Evolutionary conservation across 2,888 invertebrate species (phyloP).

Genomic region (Cephus runcator): DNA sequence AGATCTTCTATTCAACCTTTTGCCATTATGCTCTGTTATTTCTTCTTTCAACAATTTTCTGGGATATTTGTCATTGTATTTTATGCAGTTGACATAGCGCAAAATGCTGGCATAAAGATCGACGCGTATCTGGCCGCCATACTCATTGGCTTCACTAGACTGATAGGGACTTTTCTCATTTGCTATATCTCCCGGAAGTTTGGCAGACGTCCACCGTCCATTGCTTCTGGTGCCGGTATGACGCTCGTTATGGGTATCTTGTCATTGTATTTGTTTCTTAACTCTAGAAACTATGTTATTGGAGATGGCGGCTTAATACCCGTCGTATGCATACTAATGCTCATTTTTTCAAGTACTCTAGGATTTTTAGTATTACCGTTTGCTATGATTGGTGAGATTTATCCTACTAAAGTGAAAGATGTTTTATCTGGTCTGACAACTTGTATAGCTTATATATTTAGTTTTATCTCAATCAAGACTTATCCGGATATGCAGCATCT

Average conservation of each 20-base stretch:
- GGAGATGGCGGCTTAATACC: conserved; percentile 59
- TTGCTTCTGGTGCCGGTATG: conserved; percentile 71
- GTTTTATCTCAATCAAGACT: conserved; percentile 68
- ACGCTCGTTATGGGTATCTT: conserved; percentile 68
- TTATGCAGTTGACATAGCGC: conserved; percentile 69
- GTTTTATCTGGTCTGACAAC: conserved; percentile 67
- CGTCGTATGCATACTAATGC: conserved; percentile 63
- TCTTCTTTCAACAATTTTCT: conserved; percentile 71
- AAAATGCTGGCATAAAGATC: conserved; percentile 65
- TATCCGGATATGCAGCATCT: conserved; percentile 64
- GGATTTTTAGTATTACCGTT: conserved; percentile 71
- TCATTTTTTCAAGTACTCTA: conserved; percentile 68
- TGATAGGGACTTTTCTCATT: conserved; percentile 64
- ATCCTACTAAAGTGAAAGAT: conserved; percentile 68
- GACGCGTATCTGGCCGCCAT: conserved; percentile 68
- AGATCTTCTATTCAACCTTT: conserved; percentile 41
- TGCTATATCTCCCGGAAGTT: conserved; percentile 67
- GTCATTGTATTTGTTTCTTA: conserved; percentile 63
- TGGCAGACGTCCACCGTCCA: conserved; percentile 71
- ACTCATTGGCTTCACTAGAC: conserved; percentile 67
- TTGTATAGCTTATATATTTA: conserved; percentile 67
- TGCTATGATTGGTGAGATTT: conserved; percentile 70
- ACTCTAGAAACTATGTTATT: conserved; percentile 44
- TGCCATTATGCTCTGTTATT: conserved; percentile 65
- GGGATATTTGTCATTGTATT: conserved; percentile 70